Percentiles rank a stretch among this genome's conserved stretches.
These are phyloP conservation scores for Melospiza melodia DNA, from an alignment of 2,113 vertebrate genomes.

Conservation along the genomic window DNA sequence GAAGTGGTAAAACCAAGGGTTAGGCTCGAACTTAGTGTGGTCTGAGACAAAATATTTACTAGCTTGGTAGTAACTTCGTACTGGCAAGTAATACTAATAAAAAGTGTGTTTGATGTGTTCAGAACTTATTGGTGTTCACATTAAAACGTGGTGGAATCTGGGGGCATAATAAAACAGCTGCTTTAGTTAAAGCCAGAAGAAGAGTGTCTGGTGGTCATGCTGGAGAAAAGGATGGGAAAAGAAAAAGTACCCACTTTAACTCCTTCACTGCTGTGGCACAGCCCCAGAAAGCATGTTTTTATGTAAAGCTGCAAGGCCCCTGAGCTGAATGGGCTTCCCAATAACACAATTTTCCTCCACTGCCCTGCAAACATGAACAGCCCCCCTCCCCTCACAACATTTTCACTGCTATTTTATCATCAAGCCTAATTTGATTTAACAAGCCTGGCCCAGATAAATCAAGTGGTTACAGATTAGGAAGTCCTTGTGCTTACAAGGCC, in stretches of 20 bases:
- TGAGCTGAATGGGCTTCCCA: not conserved
- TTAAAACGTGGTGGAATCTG: slow-evolving; percentile 14
- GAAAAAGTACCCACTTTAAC: not conserved
- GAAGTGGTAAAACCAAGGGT: not conserved
- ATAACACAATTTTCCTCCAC: not conserved
- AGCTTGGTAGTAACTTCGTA: not conserved
- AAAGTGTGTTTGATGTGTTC: slow-evolving; percentile 15
- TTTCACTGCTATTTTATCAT: not conserved
- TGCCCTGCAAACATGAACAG: not conserved
- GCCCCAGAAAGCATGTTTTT: not conserved
- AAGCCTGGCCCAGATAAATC: not conserved
- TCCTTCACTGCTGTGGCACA: rapidly evolving
- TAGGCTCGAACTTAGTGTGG: not conserved
- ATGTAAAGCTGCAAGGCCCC: not conserved
- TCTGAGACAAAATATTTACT: slow-evolving; percentile 47
- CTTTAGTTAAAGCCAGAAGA: not conserved
- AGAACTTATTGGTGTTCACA: not conserved
- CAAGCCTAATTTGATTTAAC: not conserved
- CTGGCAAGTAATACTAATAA: slow-evolving; percentile 9
- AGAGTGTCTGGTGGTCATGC: not conserved
- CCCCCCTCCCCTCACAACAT: not conserved
- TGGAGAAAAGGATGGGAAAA: not conserved
- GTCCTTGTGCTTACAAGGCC: not conserved
- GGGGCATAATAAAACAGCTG: not conserved
- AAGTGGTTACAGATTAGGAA: not conserved